Conservation (phyloP, 2,888 invertebrate species). For the Diabrotica balteata region DNA sequence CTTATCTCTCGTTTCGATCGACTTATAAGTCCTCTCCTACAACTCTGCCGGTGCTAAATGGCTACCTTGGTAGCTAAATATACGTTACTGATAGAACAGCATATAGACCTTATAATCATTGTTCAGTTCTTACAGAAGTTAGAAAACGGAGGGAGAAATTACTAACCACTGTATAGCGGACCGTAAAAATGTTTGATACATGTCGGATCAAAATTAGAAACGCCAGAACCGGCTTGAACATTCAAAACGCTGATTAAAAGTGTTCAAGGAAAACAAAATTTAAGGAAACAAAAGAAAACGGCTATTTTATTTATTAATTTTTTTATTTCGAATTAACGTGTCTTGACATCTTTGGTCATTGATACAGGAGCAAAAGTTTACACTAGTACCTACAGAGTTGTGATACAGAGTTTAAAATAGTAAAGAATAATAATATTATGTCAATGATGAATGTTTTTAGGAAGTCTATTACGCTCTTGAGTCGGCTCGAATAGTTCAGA, state of each 20-base stretch:
- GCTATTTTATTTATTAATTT: too few relatives aligned
- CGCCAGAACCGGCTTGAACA: constrained; percentile 11
- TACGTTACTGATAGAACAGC: constrained; percentile 1
- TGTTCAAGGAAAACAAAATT: neutral
- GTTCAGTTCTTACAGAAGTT: constrained; percentile 31
- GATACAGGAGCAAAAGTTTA: too few relatives aligned
- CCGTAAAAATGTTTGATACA: constrained; percentile 33
- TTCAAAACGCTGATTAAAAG: too few relatives aligned
- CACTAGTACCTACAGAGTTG: too few relatives aligned
- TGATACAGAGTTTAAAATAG: too few relatives aligned
- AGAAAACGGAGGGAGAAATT: constrained; percentile 38
- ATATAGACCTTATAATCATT: constrained; percentile 11
- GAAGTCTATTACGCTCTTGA: too few relatives aligned
- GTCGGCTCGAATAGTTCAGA: too few relatives aligned
- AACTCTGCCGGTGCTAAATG: neutral
- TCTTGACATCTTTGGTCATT: too few relatives aligned
- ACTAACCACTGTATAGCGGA: constrained; percentile 35
- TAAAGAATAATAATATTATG: too few relatives aligned
- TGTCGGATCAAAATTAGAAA: constrained; percentile 31
- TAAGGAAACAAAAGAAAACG: neutral
- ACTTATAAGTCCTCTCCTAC: too few relatives aligned
- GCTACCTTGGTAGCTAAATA: constrained; percentile 11
- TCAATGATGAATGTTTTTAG: too few relatives aligned
- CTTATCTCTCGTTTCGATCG: neutral
- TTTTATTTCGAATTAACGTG: too few relatives aligned